A percentile compares a stretch with the other conserved stretches of the same genome.
phyloP scores from a whole-genome alignment of 2,113 vertebrate species.

The Orcinus orca region DNA sequence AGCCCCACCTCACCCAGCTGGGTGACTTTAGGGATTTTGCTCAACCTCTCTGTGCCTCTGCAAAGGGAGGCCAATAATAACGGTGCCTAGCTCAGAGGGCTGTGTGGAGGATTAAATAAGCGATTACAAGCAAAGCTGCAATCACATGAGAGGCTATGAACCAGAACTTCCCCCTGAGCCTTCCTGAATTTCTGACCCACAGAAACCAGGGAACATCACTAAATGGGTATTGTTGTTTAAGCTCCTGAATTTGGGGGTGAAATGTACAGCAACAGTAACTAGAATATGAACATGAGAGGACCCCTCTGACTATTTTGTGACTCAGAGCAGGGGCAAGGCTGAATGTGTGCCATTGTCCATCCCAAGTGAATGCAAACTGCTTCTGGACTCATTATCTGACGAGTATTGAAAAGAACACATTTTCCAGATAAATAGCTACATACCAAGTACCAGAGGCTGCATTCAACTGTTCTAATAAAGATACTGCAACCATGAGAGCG shows the following conservation, averaged over 20 bases:
- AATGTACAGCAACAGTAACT: neutral
- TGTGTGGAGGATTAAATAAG: neutral
- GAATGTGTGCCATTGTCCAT: neutral
- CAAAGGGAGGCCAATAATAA: neutral
- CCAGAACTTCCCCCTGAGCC: neutral
- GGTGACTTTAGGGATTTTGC: neutral
- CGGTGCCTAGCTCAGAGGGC: neutral
- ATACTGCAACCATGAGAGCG: neutral
- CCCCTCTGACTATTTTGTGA: neutral
- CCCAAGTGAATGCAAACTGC: neutral
- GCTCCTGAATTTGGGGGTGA: neutral
- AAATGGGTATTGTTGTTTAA: neutral
- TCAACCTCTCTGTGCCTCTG: neutral
- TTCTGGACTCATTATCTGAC: neutral
- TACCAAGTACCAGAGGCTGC: neutral
- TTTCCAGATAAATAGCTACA: neutral
- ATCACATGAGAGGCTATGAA: neutral
- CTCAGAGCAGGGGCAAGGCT: neutral
- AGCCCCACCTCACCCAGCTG: neutral
- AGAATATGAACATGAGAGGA: neutral
- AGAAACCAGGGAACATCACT: neutral
- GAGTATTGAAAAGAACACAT: neutral
- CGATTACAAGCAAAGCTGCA: neutral
- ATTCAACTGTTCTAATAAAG: neutral
- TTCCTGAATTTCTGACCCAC: neutral